Percentiles rank a stretch among this genome's conserved stretches.
These are phyloP conservation scores for Seira sanloemensis DNA, from an alignment of 2,888 invertebrate species.

Conservation along the genomic window DNA sequence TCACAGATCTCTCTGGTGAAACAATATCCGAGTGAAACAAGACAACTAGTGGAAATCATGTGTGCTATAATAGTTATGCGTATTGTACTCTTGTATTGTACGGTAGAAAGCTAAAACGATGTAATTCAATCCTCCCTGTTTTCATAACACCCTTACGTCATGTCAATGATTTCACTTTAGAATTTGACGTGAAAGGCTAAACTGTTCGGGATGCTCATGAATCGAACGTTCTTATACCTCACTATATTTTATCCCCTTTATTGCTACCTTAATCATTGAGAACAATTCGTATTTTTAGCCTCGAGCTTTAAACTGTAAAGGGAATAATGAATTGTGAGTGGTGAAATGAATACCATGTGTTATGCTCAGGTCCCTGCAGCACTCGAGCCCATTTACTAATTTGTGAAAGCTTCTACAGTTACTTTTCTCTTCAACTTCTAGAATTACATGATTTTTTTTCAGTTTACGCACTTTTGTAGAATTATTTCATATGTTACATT, in stretches of 20 bases:
- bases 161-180: constrained; percentile 53
- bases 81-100: too few species aligned
- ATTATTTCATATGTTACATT: too few species aligned
- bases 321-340: too few species aligned
- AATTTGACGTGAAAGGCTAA: constrained; percentile 51
- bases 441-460: too few species aligned
- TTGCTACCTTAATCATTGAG: constrained; percentile 29
- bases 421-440: too few species aligned
- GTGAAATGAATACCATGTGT: constrained; percentile 39
- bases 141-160: constrained; percentile 62
- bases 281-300: too few species aligned
- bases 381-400: constrained; percentile 46
- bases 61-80: too few species aligned
- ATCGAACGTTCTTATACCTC: too few species aligned
- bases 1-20: constrained; percentile 9
- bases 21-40: constrained; percentile 21
- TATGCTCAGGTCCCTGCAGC: constrained; percentile 1
- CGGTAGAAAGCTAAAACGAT: constrained; percentile 53
- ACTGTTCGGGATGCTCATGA: too few species aligned
- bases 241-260: too few species aligned
- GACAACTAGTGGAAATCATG: not conserved
- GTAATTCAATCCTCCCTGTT: constrained; percentile 58
- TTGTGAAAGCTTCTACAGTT: constrained; percentile 47
- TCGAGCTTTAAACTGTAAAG: too few species aligned
- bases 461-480: too few species aligned